Percentiles rank a stretch among this genome's conserved stretches.
Conservation (phyloP, 2,113 vertebrate genomes). For the Lipotes vexillifer region DNA sequence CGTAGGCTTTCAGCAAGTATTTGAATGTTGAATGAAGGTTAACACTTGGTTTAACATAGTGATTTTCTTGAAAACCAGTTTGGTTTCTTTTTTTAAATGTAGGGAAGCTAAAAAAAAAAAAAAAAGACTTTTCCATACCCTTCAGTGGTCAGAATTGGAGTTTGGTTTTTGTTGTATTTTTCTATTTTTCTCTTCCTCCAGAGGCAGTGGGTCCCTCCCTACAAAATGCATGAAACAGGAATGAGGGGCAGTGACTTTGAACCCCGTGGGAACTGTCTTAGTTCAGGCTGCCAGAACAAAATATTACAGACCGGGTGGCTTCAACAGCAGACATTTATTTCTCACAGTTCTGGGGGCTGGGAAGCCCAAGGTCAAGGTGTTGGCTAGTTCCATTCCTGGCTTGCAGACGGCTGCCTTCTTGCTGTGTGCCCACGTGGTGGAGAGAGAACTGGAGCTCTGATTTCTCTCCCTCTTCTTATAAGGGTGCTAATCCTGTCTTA, state of each 20-base stretch:
- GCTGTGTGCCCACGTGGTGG: rapidly evolving
- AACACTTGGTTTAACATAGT: not conserved
- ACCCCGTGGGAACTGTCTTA: not conserved
- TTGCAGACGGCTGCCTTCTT: not conserved
- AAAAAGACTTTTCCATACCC: too few relatives aligned
- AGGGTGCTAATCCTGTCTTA: not conserved
- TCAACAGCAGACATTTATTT: not conserved
- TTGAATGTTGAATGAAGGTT: not conserved
- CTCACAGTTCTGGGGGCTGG: not conserved
- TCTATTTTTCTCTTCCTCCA: not conserved
- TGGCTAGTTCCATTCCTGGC: not conserved
- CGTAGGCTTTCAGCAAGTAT: not conserved
- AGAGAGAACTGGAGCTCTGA: not conserved
- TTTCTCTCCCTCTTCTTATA: not conserved
- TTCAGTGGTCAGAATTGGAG: too few relatives aligned
- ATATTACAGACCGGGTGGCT: not conserved
- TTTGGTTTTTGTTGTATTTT: not conserved
- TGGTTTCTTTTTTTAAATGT: not conserved
- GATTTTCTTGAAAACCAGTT: not conserved
- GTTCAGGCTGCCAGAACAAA: not conserved
- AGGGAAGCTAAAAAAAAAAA: not conserved
- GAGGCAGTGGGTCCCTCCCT: not conserved
- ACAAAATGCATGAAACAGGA: not conserved
- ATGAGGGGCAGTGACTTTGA: not conserved
- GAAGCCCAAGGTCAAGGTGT: not conserved